Percentiles rank a stretch among this genome's conserved stretches.
These are phyloP conservation scores for Caranx melampygus DNA, from an alignment of 2,113 vertebrate species.

Conservation along the genomic window DNA sequence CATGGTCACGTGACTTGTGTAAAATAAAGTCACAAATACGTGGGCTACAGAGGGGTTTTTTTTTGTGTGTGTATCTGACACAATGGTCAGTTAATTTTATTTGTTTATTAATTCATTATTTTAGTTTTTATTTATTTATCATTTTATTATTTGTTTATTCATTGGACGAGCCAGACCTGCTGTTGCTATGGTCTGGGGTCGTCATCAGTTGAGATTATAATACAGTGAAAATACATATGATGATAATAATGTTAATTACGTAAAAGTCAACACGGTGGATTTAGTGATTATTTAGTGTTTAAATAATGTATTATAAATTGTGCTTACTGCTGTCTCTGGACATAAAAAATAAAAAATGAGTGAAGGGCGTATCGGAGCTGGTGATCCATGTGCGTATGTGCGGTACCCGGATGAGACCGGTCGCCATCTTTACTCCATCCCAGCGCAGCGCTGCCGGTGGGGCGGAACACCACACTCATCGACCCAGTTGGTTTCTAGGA, in stretches of 20 bases:
- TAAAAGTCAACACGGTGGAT: not conserved
- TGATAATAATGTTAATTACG: too few relatives aligned
- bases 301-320: not conserved
- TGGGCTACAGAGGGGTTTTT: not conserved
- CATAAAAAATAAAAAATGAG: not conserved
- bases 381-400: slow-evolving; percentile 76
- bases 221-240: not conserved
- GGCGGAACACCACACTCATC: slow-evolving; percentile 76
- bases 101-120: too few relatives aligned
- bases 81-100: not conserved
- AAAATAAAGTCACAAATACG: not conserved
- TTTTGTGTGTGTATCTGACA: not conserved
- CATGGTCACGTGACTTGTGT: not conserved
- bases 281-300: not conserved
- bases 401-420: slow-evolving; percentile 79
- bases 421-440: slow-evolving; percentile 82
- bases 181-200: not conserved
- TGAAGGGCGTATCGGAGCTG: slow-evolving; percentile 9
- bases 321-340: not conserved
- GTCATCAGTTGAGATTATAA: not conserved
- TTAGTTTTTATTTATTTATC: too few relatives aligned
- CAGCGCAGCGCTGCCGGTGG: slow-evolving; percentile 75
- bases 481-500: slow-evolving; percentile 77
- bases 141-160: not conserved
- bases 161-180: not conserved